These are phyloP conservation scores for Piprites chloris DNA, from an alignment of 2,113 vertebrate species.

Conservation along the genomic window DNA sequence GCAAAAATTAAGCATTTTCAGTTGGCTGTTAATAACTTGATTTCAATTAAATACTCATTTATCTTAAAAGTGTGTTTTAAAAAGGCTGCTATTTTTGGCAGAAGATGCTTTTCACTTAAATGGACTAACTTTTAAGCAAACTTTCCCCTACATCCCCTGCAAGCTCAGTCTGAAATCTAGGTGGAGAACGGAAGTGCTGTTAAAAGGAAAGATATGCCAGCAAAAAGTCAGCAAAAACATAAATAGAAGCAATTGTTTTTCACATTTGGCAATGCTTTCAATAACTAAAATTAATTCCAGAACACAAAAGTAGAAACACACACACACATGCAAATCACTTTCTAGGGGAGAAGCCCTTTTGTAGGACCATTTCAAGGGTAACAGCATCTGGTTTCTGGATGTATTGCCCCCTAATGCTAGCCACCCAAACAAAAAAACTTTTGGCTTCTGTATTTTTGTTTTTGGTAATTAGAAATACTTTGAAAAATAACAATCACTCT, in stretches of 20 bases:
- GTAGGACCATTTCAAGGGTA: not conserved
- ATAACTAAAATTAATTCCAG: constrained; percentile 74
- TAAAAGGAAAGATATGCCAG: constrained; percentile 60
- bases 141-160: constrained; percentile 41
- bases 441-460: not conserved
- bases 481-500: not conserved
- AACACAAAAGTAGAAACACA: constrained; percentile 66
- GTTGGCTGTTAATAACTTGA: not conserved
- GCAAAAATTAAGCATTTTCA: not conserved
- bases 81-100: not conserved
- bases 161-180: constrained; percentile 51
- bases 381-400: not conserved
- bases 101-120: not conserved
- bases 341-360: constrained; percentile 21
- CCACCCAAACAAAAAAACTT: not conserved
- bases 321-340: constrained; percentile 19
- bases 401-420: not conserved
- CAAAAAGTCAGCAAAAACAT: constrained; percentile 71
- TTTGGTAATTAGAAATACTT: not conserved
- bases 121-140: constrained; percentile 15
- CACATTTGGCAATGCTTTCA: constrained; percentile 69
- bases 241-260: constrained; percentile 80
- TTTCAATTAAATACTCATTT: constrained; percentile 3
- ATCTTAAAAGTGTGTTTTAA: not conserved
- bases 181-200: constrained; percentile 63